Conservation (phyloP, 2,888 invertebrate species). For the Sericinus montela region DNA sequence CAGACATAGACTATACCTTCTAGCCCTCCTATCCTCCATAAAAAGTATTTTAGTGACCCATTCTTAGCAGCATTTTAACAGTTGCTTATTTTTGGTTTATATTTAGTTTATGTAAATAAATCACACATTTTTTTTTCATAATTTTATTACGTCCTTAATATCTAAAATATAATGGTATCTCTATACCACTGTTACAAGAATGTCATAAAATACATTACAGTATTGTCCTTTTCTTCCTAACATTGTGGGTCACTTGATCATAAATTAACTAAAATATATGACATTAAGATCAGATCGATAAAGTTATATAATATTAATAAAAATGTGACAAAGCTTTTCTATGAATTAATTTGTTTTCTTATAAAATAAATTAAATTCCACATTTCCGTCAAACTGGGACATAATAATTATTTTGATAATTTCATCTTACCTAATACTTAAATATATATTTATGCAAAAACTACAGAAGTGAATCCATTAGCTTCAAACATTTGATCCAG, state of each 20-base stretch:
- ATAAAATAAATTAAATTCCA: conserved; percentile 4
- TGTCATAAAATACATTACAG: conserved; percentile 25
- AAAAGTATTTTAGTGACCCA: background rate
- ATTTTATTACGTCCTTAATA: conserved; percentile 66
- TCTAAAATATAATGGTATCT: conserved; percentile 56
- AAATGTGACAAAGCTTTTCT: conserved; percentile 3
- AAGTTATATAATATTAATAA: conserved; percentile 12
- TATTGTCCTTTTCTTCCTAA: conserved; percentile 8
- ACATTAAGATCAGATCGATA: conserved; percentile 7
- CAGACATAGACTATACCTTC: no score
- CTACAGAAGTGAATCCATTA: conserved; percentile 13
- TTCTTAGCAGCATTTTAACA: background rate
- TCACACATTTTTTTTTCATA: conserved; percentile 50
- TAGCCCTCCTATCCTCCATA: background rate
- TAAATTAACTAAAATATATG: conserved; percentile 1
- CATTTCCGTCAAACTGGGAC: conserved; percentile 3
- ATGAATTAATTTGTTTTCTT: background rate
- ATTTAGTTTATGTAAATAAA: conserved; percentile 38
- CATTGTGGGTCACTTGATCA: conserved; percentile 14
- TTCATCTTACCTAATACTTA: conserved; percentile 25
- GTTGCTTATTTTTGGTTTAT: background rate
- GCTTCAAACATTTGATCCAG: conserved; percentile 54
- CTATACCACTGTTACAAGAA: conserved; percentile 41
- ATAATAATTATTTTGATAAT: conserved; percentile 1
- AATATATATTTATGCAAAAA: conserved; percentile 13